Evolutionary conservation across 2,113 vertebrate genomes (phyloP).

Genomic region (Guaruba guarouba): DNA sequence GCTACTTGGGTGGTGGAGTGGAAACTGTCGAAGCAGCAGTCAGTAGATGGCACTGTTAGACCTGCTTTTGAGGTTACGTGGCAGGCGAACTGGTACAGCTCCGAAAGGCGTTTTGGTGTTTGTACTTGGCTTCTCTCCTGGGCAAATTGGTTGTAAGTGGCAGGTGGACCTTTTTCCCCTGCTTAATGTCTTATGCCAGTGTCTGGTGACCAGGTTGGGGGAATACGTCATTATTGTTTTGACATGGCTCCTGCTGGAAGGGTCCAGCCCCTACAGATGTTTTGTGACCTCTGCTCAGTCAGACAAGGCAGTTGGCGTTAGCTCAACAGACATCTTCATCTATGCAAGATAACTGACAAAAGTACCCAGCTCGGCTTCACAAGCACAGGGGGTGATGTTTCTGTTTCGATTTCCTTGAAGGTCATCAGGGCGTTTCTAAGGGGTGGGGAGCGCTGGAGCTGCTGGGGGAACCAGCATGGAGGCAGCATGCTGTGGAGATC

Average conservation of each 20-base stretch:
- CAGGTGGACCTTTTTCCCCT: not conserved
- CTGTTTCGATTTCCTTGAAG: not conserved
- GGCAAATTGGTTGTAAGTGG: accelerated
- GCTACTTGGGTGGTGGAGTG: not conserved
- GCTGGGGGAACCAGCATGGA: accelerated
- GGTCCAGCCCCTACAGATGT: accelerated
- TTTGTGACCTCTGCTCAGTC: not conserved
- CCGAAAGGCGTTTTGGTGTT: not conserved
- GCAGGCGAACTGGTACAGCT: not conserved
- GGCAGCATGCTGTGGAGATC: not conserved
- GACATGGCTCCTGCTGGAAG: not conserved
- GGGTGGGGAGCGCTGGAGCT: not conserved
- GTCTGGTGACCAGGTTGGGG: not conserved
- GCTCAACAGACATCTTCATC: not conserved
- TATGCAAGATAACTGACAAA: accelerated
- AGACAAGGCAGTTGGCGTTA: accelerated
- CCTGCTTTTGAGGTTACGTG: not conserved
- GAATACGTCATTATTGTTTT: accelerated
- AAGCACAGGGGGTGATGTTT: accelerated
- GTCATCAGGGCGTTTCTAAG: accelerated
- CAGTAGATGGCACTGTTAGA: conserved; percentile 29
- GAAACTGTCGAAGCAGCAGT: not conserved
- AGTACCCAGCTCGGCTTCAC: accelerated
- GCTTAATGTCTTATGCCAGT: not conserved
- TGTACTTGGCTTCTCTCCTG: not conserved